Conservation (phyloP, 2,113 vertebrate species). For the Penelope pileata region DNA sequence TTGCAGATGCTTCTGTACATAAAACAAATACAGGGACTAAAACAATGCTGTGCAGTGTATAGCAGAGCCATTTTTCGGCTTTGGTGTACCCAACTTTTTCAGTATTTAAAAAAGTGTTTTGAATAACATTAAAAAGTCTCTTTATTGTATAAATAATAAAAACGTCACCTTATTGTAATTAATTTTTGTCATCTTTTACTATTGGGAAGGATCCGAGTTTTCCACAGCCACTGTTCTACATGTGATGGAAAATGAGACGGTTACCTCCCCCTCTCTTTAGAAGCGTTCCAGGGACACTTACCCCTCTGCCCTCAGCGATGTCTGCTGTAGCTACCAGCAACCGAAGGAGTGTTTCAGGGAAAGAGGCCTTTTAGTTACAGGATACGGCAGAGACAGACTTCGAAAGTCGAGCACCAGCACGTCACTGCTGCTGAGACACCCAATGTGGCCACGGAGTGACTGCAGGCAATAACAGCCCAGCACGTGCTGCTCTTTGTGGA, state of each 20-base stretch:
- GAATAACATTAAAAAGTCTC: slow-evolving; percentile 96
- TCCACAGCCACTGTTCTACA: accelerated
- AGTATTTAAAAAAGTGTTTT: slow-evolving; percentile 99
- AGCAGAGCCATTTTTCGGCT: slow-evolving; percentile 98
- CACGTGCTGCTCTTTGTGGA: background rate
- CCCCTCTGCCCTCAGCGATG: background rate
- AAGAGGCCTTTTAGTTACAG: accelerated
- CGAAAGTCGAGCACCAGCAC: background rate
- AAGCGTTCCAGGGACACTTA: accelerated
- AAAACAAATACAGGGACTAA: slow-evolving; percentile 88
- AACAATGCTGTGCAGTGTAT: slow-evolving; percentile 88
- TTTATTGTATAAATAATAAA: slow-evolving; percentile 99
- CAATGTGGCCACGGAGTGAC: accelerated
- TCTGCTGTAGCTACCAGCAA: background rate
- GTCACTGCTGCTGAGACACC: background rate
- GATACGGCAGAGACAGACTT: accelerated
- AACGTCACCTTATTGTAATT: slow-evolving; percentile 95
- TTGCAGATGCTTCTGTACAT: slow-evolving; percentile 93
- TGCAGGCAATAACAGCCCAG: accelerated
- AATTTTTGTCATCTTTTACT: slow-evolving; percentile 24
- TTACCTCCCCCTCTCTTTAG: accelerated
- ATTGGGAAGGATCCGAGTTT: background rate
- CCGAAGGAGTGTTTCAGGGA: accelerated
- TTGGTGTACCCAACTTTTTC: slow-evolving; percentile 96
- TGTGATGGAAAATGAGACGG: accelerated